phyloP scores from a whole-genome alignment of 2,797 vertebrate genomes.

The Arnoldichthys spilopterus region DNA sequence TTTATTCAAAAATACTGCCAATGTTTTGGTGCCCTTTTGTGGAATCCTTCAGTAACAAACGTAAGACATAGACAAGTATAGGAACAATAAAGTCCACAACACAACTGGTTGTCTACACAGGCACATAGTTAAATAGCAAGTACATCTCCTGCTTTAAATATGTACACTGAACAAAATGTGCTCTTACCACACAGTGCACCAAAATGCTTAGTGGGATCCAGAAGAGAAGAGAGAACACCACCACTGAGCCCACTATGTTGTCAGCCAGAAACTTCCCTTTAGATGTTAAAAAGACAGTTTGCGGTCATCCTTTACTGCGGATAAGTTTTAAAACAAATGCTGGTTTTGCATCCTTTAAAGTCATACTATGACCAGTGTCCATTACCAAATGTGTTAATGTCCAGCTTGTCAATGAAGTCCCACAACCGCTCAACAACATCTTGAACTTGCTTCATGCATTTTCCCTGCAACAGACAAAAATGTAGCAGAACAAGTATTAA shows the following conservation, averaged over 20 bases:
- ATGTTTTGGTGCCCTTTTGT: too few species aligned
- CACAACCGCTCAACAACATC: conserved; percentile 97
- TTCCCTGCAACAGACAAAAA: conserved; percentile 80
- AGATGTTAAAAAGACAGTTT: not conserved
- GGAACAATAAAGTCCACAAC: too few species aligned
- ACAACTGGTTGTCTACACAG: too few species aligned
- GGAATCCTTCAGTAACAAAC: too few species aligned
- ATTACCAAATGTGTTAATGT: conserved; percentile 97
- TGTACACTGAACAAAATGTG: not conserved
- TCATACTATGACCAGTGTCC: not conserved
- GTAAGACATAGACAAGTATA: too few species aligned
- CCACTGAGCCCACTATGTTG: conserved; percentile 98
- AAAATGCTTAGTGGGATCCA: conserved; percentile 98
- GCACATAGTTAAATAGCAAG: too few species aligned
- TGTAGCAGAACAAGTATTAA: not conserved
- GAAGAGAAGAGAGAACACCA: conserved; percentile 95
- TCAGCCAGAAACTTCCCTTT: conserved; percentile 97
- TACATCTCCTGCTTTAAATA: too few species aligned
- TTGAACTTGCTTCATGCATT: conserved; percentile 98
- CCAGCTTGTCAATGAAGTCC: conserved; percentile 97
- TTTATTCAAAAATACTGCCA: too few species aligned
- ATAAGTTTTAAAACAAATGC: too few species aligned
- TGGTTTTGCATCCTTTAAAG: not conserved
- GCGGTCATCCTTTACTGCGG: not conserved
- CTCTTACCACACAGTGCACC: conserved; percentile 96